These are phyloP conservation scores for Pipra filicauda DNA, from an alignment of 2,113 vertebrate species.

Conservation along the genomic window DNA sequence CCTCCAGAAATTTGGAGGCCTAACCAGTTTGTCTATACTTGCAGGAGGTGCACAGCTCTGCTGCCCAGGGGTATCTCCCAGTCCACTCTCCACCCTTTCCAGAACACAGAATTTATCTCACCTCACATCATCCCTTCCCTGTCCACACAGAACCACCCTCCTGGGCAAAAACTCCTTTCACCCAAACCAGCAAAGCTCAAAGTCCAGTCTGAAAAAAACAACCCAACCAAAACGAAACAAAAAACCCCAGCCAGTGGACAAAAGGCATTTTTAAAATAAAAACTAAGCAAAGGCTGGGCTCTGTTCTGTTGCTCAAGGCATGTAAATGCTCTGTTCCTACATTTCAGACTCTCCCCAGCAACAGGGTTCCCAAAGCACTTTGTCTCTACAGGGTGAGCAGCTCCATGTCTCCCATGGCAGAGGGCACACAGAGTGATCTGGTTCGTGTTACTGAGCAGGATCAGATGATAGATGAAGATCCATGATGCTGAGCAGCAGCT, in stretches of 20 bases:
- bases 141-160: background rate
- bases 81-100: background rate
- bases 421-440: slow-evolving; percentile 36
- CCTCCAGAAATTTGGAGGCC: background rate
- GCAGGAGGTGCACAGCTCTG: background rate
- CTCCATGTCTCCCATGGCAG: slow-evolving; percentile 44
- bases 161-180: background rate
- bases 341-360: slow-evolving; percentile 23
- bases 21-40: background rate
- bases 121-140: background rate
- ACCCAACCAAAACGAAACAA: background rate
- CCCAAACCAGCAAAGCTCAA: background rate
- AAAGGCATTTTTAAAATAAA: background rate
- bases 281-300: background rate
- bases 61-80: background rate
- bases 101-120: background rate
- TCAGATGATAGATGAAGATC: slow-evolving; percentile 49
- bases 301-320: background rate
- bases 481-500: slow-evolving; percentile 37
- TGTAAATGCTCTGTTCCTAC: background rate
- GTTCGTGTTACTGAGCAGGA: slow-evolving; percentile 48
- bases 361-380: background rate
- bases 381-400: slow-evolving; percentile 1
- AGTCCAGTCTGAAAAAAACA: background rate
- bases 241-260: background rate